A percentile compares a stretch with the other conserved stretches of the same genome.
Evolutionary conservation across 1,140 invertebrate genomes (phyloP).

Genomic region (Uloborus diversus): DNA sequence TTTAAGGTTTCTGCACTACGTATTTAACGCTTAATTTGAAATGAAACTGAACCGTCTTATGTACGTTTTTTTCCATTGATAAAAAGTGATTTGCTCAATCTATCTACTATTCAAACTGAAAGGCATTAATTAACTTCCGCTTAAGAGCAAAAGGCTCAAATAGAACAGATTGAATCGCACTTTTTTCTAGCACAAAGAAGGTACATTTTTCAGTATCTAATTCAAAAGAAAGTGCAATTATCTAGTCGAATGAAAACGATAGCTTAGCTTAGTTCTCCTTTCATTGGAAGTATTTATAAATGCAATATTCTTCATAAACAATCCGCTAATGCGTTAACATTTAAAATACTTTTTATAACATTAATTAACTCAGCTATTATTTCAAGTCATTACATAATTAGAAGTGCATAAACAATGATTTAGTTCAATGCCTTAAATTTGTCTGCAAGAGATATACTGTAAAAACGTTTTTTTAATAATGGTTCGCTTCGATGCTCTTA

Average conservation of each 20-base stretch:
- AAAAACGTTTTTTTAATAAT: too few relatives aligned
- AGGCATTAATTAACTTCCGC: conserved; percentile 18
- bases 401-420: too few relatives aligned
- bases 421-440: too few relatives aligned
- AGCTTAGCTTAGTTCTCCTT: background rate
- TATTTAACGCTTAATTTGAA: conserved; percentile 35
- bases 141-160: conserved; percentile 6
- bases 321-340: too few relatives aligned
- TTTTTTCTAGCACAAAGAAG: background rate
- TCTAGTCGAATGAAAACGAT: background rate
- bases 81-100: conserved; percentile 19
- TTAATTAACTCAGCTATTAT: too few relatives aligned
- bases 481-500: too few relatives aligned
- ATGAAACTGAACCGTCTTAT: background rate
- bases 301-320: too few relatives aligned
- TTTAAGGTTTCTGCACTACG: background rate
- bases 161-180: background rate
- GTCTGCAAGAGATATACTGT: too few relatives aligned
- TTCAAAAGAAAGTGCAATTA: conserved; percentile 16
- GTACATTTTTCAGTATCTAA: conserved; percentile 25
- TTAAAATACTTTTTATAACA: too few relatives aligned
- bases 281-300: too few relatives aligned
- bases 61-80: background rate
- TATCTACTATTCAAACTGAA: conserved; percentile 19
- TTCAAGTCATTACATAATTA: too few relatives aligned